These are phyloP conservation scores for Cryptoblepharus egeriae DNA, from an alignment of 2,797 vertebrate genomes.

Conservation along the genomic window DNA sequence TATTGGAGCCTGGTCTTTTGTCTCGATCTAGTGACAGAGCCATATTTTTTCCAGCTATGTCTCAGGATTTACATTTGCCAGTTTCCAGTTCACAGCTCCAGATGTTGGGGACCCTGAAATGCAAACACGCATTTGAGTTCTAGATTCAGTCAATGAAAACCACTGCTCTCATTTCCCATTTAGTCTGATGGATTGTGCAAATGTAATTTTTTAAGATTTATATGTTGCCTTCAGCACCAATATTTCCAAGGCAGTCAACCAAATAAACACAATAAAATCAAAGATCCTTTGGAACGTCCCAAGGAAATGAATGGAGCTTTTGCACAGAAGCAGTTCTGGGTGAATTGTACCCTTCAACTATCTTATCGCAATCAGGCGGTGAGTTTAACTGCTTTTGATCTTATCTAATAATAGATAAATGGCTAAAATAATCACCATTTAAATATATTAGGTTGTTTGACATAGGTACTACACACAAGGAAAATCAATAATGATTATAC, in stretches of 20 bases:
- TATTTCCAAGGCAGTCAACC: too few relatives aligned
- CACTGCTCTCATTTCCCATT: neutral
- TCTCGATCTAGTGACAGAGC: neutral
- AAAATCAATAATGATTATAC: conserved; percentile 85
- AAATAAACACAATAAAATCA: neutral
- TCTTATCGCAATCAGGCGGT: conserved; percentile 67
- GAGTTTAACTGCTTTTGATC: conserved; percentile 79
- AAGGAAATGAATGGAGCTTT: neutral
- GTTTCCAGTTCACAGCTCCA: neutral
- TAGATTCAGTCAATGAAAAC: neutral
- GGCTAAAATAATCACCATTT: conserved; percentile 82
- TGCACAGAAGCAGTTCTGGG: neutral
- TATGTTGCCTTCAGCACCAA: neutral
- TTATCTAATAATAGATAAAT: conserved; percentile 78
- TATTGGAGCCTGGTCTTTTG: neutral
- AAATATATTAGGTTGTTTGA: conserved; percentile 85
- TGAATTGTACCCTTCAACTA: conserved; percentile 42
- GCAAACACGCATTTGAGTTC: neutral
- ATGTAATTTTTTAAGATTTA: neutral
- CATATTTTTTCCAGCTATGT: neutral
- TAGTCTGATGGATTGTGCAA: neutral
- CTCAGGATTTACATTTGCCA: neutral
- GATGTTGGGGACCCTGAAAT: too few relatives aligned
- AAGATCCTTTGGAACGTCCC: neutral
- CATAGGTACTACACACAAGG: conserved; percentile 77